A percentile compares a stretch with the other conserved stretches of the same genome.
phyloP scores from a whole-genome alignment of 2,797 vertebrate genomes.

The Danionella dracula region DNA sequence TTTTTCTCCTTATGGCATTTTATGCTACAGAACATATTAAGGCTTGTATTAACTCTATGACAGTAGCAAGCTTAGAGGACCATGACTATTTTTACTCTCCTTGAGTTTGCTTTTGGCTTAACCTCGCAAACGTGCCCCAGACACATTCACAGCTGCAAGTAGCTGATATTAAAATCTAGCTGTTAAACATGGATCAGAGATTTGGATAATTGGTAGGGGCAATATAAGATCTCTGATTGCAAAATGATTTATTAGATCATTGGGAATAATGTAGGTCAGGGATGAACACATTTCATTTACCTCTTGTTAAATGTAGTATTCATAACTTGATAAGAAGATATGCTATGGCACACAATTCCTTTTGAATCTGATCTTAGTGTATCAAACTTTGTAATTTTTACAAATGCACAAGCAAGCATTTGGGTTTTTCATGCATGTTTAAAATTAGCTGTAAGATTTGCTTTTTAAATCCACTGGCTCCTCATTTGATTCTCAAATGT shows the following conservation, averaged over 20 bases:
- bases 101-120: slow-evolving; percentile 31
- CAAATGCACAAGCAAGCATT: too few species aligned
- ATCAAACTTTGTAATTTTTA: too few species aligned
- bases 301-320: background rate
- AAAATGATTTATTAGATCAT: slow-evolving; percentile 32
- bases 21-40: background rate
- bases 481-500: too few species aligned
- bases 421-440: too few species aligned
- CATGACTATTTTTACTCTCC: slow-evolving; percentile 47
- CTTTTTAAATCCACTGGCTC: too few species aligned
- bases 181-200: slow-evolving; percentile 53
- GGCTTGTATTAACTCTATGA: background rate
- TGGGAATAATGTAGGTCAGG: slow-evolving; percentile 14
- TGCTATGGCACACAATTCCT: too few species aligned
- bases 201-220: slow-evolving; percentile 31
- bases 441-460: too few species aligned
- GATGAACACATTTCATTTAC: background rate
- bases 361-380: too few species aligned
- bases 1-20: background rate
- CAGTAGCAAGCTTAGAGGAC: slow-evolving; percentile 24
- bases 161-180: slow-evolving; percentile 33
- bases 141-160: slow-evolving; percentile 21
- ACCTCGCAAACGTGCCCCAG: slow-evolving; percentile 25
- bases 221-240: slow-evolving; percentile 27
- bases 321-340: background rate